Evolutionary conservation across 2,797 vertebrate species (phyloP), one percentile per base, ranked within the genome.

Genomic region (Pitangus sulphuratus): DNA sequence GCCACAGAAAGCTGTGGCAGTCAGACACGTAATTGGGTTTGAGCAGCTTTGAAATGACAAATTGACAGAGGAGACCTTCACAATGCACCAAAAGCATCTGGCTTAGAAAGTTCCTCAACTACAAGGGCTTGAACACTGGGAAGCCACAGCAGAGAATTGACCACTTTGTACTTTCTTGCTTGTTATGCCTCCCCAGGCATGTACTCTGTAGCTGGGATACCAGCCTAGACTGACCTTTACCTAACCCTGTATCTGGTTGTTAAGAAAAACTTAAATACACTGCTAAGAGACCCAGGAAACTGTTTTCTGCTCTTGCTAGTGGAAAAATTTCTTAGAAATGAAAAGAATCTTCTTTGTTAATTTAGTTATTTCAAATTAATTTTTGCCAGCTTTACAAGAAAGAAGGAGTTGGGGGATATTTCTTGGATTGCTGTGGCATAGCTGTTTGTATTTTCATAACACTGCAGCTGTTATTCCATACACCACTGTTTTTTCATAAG

Each of bases 121-220:
- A 21, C 18, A 40, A 60, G 65, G 12, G 2, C 26, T 50, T 33
- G 33, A 77, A 47, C 2, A 24, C 24, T n/a, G 45, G 44, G 31
- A 70, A 83, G 10, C 64, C 25, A 1, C 24, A 51, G 25, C 0
- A 2, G 40, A 72, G 62, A 45, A 37, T 0, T 0, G 7, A 56
- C n/a, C 8, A 6, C 68, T 87, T 69, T 5, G 20, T 76, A 10
- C 40, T 58, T 78, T 24, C 4, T 47, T 19, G 33, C 33, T 75
- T n/a, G 30, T 58, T 51, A 4, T 42, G 15, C 77, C 51, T 74
- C 19, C n/a, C 20, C 22, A 21, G 33, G 47, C 35, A 6, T 31
- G 12, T 16, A 2, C 6, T 70, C 2, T 8, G 15, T 66, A 79
- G 40, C 77, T 86, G 76, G 88, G 26, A 78, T 57, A 64, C 37